phyloP scores from a whole-genome alignment of 2,888 invertebrate genomes.

The Scaptodrosophila latifasciaeformis region DNA sequence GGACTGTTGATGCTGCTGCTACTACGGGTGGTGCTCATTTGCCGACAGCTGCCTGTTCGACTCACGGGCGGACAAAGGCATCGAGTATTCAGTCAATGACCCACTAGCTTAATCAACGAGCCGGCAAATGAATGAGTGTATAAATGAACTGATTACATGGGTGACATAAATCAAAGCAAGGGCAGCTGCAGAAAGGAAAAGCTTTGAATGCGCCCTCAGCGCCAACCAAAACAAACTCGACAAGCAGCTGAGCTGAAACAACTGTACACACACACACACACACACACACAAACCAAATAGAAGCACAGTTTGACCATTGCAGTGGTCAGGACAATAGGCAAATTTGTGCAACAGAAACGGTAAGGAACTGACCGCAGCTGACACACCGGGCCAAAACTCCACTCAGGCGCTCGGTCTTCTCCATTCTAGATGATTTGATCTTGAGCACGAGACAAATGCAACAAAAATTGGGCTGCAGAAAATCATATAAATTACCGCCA shows the following conservation, averaged over 20 bases:
- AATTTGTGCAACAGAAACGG: slow-evolving; percentile 62
- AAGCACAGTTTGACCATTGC: background rate
- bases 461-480: slow-evolving; percentile 20
- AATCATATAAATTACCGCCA: slow-evolving; percentile 59
- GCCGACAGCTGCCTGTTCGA: slow-evolving; percentile 38
- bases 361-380: slow-evolving; percentile 53
- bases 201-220: slow-evolving; percentile 18
- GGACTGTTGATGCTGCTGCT: slow-evolving; percentile 12
- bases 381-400: slow-evolving; percentile 55
- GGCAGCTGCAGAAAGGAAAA: slow-evolving; percentile 32
- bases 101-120: slow-evolving; percentile 61
- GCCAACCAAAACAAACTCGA: slow-evolving; percentile 47
- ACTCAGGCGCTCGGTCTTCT: slow-evolving; percentile 11
- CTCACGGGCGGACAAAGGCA: slow-evolving; percentile 2
- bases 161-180: slow-evolving; percentile 56
- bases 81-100: slow-evolving; percentile 52
- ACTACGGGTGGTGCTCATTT: slow-evolving; percentile 39
- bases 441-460: slow-evolving; percentile 53
- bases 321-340: slow-evolving; percentile 50
- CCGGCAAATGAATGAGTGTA: no score
- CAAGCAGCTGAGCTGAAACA: slow-evolving; percentile 42
- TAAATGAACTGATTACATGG: slow-evolving; percentile 63
- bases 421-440: no score
- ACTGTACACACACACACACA: no score
- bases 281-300: no score